Evolutionary conservation across 2,797 vertebrate genomes (phyloP), one percentile per base, ranked within the genome.

Genomic region (Erethizon dorsatum): DNA sequence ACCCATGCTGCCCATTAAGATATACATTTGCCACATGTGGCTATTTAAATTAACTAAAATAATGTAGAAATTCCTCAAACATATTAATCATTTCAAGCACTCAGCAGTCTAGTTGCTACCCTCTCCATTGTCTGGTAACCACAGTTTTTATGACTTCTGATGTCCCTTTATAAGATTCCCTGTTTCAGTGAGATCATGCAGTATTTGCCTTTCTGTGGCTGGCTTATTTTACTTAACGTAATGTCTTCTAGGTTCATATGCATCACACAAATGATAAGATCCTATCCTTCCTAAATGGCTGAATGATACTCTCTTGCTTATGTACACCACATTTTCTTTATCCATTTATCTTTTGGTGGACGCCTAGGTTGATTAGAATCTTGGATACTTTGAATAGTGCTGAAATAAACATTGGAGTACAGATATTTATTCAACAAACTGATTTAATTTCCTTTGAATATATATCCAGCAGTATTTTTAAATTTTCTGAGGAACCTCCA

Each of bases 41-140:
- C n/a, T 88, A 82, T 77, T 87, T 78, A 88, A 90, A 90, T 54
- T 93, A 90, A 56, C 28, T 54, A n/a, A 71, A 78, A 56, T 86
- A 37, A 71, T 41, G 79, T 79, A 90, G 50, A 96, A 79, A 96
- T 77, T 84, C 77, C 52, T 85, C 13, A 28, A 15, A 80, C 56
- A 87, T 15, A 24, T 10, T 90, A n/a, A 12, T 93, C 13, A 5
- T 83, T 87, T 92, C 57, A 57, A 84, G 13, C 14, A 61, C 8
- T 45, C 37, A 31, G n/a, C 56, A 54, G 26, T 33, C 5, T 3
- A 80, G 31, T 28, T 61, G 13, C 75, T 87, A 17, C 33, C 11
- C 33, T 59, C 15, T 20, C 50, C 77, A 45, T 61, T 83, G 37
- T 47, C 80, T 45, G 37, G 37, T 45, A 5, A 18, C 37, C 41